Conservation (phyloP, 2,888 invertebrate species). For the Oligia latruncula region DNA sequence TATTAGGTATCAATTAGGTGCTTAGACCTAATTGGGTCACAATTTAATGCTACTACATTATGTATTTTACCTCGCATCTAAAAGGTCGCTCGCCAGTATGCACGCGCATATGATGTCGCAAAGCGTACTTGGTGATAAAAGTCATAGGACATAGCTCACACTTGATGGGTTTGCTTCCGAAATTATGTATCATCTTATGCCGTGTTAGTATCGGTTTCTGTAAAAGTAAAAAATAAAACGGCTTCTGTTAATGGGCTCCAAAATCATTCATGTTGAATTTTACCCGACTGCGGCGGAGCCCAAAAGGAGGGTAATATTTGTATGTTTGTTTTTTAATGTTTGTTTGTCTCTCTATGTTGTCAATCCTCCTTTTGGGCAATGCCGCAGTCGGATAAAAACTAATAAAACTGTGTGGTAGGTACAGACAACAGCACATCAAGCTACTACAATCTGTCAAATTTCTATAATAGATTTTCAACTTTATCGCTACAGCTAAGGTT, state of each 20-base stretch:
- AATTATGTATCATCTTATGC: constrained; percentile 74
- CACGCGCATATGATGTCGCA: constrained; percentile 79
- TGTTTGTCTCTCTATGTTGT: background rate
- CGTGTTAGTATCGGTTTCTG: constrained; percentile 71
- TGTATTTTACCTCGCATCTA: constrained; percentile 79
- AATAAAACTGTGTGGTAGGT: background rate
- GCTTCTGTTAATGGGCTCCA: background rate
- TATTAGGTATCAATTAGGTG: background rate
- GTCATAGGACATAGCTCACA: constrained; percentile 80
- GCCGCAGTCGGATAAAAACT: background rate
- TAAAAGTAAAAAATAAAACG: constrained; percentile 45
- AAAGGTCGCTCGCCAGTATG: constrained; percentile 83
- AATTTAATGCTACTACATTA: background rate
- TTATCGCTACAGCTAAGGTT: background rate
- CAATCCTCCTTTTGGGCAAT: background rate
- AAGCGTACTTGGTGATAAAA: constrained; percentile 67
- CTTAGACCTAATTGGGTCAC: background rate
- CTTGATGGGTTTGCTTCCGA: constrained; percentile 71
- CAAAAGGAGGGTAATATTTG: background rate
- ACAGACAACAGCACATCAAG: background rate
- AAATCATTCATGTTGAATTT: background rate
- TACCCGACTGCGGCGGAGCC: background rate
- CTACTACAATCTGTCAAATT: no score
- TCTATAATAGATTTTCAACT: no score
- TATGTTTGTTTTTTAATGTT: background rate